Base-by-base conservation (phyloP, 2,113 vertebrate genomes). In the Psilopsiagon aymara region DNA sequence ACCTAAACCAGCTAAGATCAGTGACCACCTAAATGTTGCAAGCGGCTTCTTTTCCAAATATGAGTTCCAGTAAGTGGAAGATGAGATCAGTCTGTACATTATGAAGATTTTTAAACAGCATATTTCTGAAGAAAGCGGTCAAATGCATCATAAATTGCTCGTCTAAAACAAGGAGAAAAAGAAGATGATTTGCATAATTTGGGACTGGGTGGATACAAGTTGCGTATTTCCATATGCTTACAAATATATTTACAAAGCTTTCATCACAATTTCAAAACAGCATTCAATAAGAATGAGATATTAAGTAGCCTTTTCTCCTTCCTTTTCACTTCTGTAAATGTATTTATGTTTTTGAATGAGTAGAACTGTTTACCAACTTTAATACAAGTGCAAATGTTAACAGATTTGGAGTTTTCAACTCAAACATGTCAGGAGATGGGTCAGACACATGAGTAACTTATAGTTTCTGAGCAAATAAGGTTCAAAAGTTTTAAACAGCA, bases 61-160 rank as follows among this genome's bases (percentile, higher is more conserved):
- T 7, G 52, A 96, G 64, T 95, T 96, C 86, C 88, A 93, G 47
- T 59, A 81, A 82, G 63, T 2, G 3, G 87, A 85, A 86, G 60
- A 78, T 23, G 43, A 80, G 57, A 94, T 55, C 82, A 43, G 55
- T 76, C 29, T 85, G 70, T 7, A 63, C 47, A 23, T 79, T 10
- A 55, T 6, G 55, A 59, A 82, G 73, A 52, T 11, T 9, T 73
- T 53, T 86, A 98, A 53, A 92, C 79, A n/a, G 98, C 86, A 9
- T 99, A 99, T 97, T 99, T 99, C 95, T 97, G 98, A 88, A 99
- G 98, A 95, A 99, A 99, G 82, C 99, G 98, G 94, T 99, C 98
- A 96, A 99, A 99, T 6, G 99, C 98, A 52, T 99, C 99, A 28
- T 99, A 99, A 96, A 99, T 99, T 24, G 99, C 99, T 96, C 97